These are phyloP conservation scores for Lissocephala sabroskyi DNA, from an alignment of 2,888 invertebrate genomes.

Conservation along the genomic window DNA sequence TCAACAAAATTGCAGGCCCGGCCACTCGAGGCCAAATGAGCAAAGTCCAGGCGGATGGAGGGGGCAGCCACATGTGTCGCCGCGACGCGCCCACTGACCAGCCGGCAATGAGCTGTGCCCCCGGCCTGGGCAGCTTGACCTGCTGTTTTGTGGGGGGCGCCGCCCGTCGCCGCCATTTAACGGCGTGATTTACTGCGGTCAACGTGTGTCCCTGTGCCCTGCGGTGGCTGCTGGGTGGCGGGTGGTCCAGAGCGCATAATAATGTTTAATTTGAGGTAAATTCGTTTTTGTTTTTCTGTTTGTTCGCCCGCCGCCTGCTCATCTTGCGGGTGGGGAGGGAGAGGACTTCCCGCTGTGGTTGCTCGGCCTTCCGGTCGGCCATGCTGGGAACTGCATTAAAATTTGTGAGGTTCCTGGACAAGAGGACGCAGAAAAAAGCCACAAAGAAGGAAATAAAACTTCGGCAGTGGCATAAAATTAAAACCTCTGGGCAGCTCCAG, in stretches of 20 bases:
- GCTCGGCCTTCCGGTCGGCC: constrained; percentile 1
- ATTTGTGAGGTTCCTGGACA: constrained; percentile 21
- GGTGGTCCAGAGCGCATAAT: constrained; percentile 53
- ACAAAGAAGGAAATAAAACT: constrained; percentile 17
- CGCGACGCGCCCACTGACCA: constrained; percentile 6
- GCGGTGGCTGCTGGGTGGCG: too few relatives aligned
- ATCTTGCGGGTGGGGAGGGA: too few relatives aligned
- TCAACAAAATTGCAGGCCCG: constrained; percentile 58
- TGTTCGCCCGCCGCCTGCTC: too few relatives aligned
- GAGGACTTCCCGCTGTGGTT: constrained; percentile 2
- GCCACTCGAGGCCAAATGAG: background rate
- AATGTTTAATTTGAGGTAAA: constrained; percentile 72
- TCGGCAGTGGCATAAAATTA: constrained; percentile 17
- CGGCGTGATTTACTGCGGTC: constrained; percentile 70
- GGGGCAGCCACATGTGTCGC: constrained; percentile 25
- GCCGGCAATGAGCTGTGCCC: background rate
- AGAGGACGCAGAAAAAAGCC: too few relatives aligned
- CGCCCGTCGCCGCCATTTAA: constrained; percentile 47
- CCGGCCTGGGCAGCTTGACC: constrained; percentile 4
- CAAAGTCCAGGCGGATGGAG: too few relatives aligned
- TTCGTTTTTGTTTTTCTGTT: constrained; percentile 50
- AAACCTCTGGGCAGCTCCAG: constrained; percentile 18
- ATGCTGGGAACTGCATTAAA: constrained; percentile 47
- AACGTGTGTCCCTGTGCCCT: constrained; percentile 30
- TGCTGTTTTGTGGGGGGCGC: constrained; percentile 26